Evolutionary conservation across 2,113 vertebrate genomes (phyloP).

Genomic region (Rhodinocichla rosea): DNA sequence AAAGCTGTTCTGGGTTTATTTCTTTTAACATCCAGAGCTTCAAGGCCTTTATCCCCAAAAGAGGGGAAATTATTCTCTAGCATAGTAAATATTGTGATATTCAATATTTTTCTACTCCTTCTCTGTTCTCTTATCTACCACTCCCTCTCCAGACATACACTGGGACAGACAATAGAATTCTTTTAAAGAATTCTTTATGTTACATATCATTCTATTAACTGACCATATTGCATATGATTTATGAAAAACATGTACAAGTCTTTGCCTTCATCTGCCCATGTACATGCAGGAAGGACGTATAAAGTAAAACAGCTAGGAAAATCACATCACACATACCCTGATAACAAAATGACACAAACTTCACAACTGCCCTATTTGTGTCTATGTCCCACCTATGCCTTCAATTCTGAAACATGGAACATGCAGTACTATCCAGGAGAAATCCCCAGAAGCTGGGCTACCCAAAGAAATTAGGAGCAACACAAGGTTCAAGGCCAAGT

Average conservation of each 20-base stretch:
- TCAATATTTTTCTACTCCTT: neutral
- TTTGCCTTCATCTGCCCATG: neutral
- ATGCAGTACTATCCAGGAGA: neutral
- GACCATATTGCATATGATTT: neutral
- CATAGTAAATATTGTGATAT: neutral
- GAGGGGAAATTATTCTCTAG: neutral
- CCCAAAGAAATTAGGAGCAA: neutral
- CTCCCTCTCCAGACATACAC: rapidly evolving
- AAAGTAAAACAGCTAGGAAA: neutral
- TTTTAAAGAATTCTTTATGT: neutral
- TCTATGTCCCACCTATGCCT: neutral
- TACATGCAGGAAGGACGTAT: neutral
- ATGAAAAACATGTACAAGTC: neutral
- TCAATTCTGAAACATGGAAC: neutral
- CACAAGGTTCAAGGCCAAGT: neutral
- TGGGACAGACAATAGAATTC: neutral
- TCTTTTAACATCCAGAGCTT: neutral
- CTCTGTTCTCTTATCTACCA: neutral
- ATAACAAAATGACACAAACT: neutral
- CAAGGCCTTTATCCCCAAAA: neutral
- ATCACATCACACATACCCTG: rapidly evolving
- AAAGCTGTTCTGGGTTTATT: neutral
- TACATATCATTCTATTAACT: neutral
- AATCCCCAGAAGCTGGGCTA: neutral
- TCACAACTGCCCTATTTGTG: neutral